Evolutionary conservation across 1,140 invertebrate genomes (phyloP), one percentile per base, ranked within the genome.

Genomic region (Apocrypta bakeri): DNA sequence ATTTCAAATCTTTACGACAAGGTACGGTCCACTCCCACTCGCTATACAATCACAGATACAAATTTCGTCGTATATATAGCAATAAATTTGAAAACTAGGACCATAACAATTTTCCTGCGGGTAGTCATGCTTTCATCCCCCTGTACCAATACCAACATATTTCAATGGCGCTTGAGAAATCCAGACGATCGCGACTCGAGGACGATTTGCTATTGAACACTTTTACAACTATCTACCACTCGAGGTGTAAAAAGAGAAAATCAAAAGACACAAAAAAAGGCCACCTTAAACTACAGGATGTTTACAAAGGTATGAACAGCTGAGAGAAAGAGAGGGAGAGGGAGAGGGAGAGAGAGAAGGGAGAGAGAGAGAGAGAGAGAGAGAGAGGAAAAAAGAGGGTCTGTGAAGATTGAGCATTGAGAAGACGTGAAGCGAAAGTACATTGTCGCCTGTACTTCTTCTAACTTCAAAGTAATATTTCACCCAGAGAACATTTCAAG

Each of bases 111-210:
- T 72, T 21, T 24, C 56, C 48, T 64, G 79, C 79, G 79, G 78
- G 78, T 40, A 72, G 12, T 29, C 14, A 1, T 74, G 21, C 79
- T 64, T 81, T 80, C 78, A 61, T 79, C 64, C 25, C 63, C 8
- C 63, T 7, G 68, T 21, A 14, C 29, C n/a, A 9, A 17, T 6
- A 66, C 63, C n/a, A 31, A 71, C 73, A 56, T 40, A 31, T 1
- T 48, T 81, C 48, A 74, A 81, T 81, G 25, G 37, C 61, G 73
- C 79, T 75, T 37, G 79, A 74, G 61, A 27, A 68, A 75, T 81
- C 61, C 73, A 81, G 73, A 25, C 33, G 33, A 29, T 0, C 63
- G 25, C 17, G 64, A 9, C 24, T 66, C 64, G 64, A 66, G 64
- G 64, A 66, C 64, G 1, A 1, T 25, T 42, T 64, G 31, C 9